Evolutionary conservation across 2,113 vertebrate species (phyloP).

Genomic region (Dolichallabes microphthalmus): DNA sequence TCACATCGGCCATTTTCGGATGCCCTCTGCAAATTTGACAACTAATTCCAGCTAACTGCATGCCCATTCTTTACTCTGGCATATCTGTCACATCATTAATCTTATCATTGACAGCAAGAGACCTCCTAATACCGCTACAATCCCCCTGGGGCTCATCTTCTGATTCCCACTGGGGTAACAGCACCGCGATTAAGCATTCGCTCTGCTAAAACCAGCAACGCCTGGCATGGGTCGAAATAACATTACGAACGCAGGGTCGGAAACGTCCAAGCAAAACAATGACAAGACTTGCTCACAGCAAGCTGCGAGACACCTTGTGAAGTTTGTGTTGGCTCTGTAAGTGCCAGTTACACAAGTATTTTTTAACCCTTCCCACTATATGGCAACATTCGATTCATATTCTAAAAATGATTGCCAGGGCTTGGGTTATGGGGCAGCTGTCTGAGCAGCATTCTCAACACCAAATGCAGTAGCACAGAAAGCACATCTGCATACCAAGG

Average conservation of each 20-base stretch:
- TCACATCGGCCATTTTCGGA: conserved; percentile 50
- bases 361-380: neutral
- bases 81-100: conserved; percentile 73
- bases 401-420: conserved; percentile 15
- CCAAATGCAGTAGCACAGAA: conserved; percentile 11
- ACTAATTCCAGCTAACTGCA: conserved; percentile 64
- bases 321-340: neutral
- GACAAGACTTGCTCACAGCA: conserved; percentile 1
- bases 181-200: conserved; percentile 57
- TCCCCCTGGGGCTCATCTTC: conserved; percentile 68
- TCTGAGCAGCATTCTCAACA: conserved; percentile 31
- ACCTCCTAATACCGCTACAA: conserved; percentile 53
- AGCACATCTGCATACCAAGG: conserved; percentile 13
- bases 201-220: conserved; percentile 60
- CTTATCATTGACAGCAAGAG: conserved; percentile 73
- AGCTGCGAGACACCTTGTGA: neutral
- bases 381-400: conserved; percentile 28
- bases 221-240: conserved; percentile 46
- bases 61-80: conserved; percentile 67
- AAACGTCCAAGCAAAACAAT: conserved; percentile 36
- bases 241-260: conserved; percentile 58
- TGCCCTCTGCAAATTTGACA: conserved; percentile 63
- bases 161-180: conserved; percentile 65
- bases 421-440: conserved; percentile 22
- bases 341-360: neutral